Percentiles rank a stretch among this genome's conserved stretches.
Evolutionary conservation across 2,888 invertebrate species (phyloP).

Genomic region (Emmelina monodactyla): DNA sequence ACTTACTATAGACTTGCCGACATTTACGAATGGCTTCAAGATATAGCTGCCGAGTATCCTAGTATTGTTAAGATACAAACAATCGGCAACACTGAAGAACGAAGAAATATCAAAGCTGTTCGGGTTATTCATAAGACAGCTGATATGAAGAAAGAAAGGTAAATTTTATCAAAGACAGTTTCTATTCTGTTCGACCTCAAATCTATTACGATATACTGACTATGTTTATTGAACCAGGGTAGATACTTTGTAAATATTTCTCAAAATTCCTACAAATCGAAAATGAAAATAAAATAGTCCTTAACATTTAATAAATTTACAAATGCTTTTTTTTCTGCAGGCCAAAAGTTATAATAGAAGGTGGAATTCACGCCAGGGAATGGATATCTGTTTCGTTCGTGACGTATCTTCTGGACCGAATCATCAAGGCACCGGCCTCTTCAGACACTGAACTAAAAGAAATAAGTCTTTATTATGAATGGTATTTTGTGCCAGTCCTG

Average conservation of each 20-base stretch:
- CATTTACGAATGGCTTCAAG: slow-evolving; percentile 66
- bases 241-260: not conserved
- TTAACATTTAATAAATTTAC: not conserved
- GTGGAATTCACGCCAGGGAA: slow-evolving; percentile 76
- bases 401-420: slow-evolving; percentile 63
- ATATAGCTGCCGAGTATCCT: slow-evolving; percentile 44
- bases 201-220: not conserved
- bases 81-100: slow-evolving; percentile 44
- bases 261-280: not conserved
- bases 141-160: not conserved
- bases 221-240: not conserved
- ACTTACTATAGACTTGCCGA: slow-evolving; percentile 65
- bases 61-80: slow-evolving; percentile 32
- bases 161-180: not conserved
- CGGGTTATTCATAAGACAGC: not conserved
- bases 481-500: slow-evolving; percentile 73
- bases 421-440: slow-evolving; percentile 42
- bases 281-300: too few relatives aligned
- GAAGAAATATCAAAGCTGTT: slow-evolving; percentile 35
- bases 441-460: slow-evolving; percentile 30
- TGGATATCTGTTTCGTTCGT: slow-evolving; percentile 72
- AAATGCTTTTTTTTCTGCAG: slow-evolving; percentile 24
- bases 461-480: slow-evolving; percentile 63
- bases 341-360: slow-evolving; percentile 63
- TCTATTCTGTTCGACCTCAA: not conserved